Base-by-base conservation (phyloP, 2,888 invertebrate species). In the Agrilus mali region DNA sequence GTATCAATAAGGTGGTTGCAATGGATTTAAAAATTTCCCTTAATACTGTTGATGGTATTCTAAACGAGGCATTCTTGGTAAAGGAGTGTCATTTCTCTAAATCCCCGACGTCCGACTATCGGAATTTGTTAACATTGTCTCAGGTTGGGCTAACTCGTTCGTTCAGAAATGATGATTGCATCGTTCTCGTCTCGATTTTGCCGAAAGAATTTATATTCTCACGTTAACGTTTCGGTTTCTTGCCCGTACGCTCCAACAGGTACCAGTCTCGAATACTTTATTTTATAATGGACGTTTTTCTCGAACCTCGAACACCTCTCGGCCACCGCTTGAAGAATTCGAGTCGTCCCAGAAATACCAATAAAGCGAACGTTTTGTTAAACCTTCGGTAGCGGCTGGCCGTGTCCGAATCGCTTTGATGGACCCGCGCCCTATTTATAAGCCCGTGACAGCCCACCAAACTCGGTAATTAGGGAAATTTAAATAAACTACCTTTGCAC, bases 291-390 rank as follows among this genome's bases (percentile, higher is more conserved):
- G 33, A 46, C 39, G 54, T 53, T 56, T 57, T 57, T 56, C 51
- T 50, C 44, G 51, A 52, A 57, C 57, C 51, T 50, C 44, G 51
- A 52, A 57, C 57, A 56, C 57, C 52, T 27, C 27, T 55, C 53
- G 58, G 53, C 59, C 59, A 58, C 58, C 58, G 42, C 46, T 50
- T 47, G 43, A 53, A 48, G 54, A 55, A 59, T 57, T 54, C 51
- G 43, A 53, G 52, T 52, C 53, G 54, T 59, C 53, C 53, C 44
- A 55, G 57, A 59, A 57, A 59, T 59, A 56, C 57, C 60, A 58
- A 59, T 57, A 57, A 60, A 59, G 50, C 51, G 47, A 50, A 43
- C 39, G 47, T 50, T 50, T 48, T 48, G 41, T 48, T 45, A 40
- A 50, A 55, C 53, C 56, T 53, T 53, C 58, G 51, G 59, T 60